These are phyloP conservation scores for Thrips palmi DNA, from an alignment of 1,140 invertebrate genomes.

Conservation along the genomic window DNA sequence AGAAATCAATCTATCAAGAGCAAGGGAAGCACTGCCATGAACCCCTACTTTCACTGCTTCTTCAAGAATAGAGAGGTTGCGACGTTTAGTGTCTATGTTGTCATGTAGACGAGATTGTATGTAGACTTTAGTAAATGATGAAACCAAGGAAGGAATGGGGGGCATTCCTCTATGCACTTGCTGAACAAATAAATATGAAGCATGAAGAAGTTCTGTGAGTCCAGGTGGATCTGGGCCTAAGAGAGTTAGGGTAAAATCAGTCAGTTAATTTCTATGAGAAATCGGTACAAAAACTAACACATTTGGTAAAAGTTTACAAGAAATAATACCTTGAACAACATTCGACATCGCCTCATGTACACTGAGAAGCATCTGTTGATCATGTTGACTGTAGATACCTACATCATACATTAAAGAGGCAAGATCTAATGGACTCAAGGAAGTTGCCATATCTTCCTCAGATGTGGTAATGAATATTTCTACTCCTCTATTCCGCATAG, in stretches of 20 bases:
- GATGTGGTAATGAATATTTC: conserved; percentile 61
- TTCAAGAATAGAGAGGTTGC: conserved; percentile 18
- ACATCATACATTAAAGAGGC: conserved; percentile 30
- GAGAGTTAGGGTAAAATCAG: too few relatives aligned
- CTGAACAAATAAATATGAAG: conserved; percentile 38
- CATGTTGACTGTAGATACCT: conserved; percentile 25
- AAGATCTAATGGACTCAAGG: conserved; percentile 28
- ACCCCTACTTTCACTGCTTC: conserved; percentile 12
- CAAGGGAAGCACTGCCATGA: not conserved
- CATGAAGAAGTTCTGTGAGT: conserved; percentile 39
- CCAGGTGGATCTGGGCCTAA: conserved; percentile 30
- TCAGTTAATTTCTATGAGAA: too few relatives aligned
- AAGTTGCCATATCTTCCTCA: conserved; percentile 20
- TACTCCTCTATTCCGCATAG: conserved; percentile 93
- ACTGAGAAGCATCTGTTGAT: conserved; percentile 29
- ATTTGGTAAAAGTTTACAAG: too few relatives aligned
- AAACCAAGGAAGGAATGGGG: conserved; percentile 28
- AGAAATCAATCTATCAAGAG: conserved; percentile 7
- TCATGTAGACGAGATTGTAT: conserved; percentile 35
- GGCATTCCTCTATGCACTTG: conserved; percentile 38
- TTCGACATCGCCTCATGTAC: conserved; percentile 30
- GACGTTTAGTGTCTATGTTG: conserved; percentile 18
- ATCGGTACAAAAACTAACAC: too few relatives aligned
- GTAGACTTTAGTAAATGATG: conserved; percentile 46
- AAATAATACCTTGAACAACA: too few relatives aligned